Evolutionary conservation across 2,888 invertebrate species (phyloP).

Genomic region (Drosophila austrosaltans): DNA sequence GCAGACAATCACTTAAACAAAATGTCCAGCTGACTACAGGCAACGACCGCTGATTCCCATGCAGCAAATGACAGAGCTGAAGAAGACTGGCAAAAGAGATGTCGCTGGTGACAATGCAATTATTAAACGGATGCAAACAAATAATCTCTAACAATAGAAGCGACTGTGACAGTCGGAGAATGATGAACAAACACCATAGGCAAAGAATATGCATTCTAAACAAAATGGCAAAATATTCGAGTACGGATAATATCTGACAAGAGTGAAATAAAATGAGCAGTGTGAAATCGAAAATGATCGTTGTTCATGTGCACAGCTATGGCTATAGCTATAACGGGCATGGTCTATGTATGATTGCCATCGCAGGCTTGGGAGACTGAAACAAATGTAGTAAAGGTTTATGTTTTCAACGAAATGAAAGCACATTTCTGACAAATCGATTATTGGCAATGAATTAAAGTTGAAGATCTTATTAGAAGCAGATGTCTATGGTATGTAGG

Average conservation of each 20-base stretch:
- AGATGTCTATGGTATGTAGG: no score
- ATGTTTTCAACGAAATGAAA: no score
- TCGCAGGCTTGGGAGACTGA: no score
- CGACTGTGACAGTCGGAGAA: conserved; percentile 51
- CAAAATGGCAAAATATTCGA: conserved; percentile 38
- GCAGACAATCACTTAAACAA: conserved; percentile 48
- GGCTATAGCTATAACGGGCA: no score
- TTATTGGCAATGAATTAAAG: no score
- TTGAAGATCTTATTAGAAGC: no score
- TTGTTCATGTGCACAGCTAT: neutral
- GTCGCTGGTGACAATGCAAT: conserved; percentile 59
- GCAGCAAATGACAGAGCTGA: conserved; percentile 19
- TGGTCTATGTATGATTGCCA: no score
- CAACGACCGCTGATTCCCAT: conserved; percentile 35
- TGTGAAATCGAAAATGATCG: conserved; percentile 42
- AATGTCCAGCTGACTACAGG: conserved; percentile 26
- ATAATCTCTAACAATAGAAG: conserved; percentile 40
- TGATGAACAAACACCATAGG: conserved; percentile 41
- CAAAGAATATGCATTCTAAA: conserved; percentile 36
- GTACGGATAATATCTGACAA: conserved; percentile 54
- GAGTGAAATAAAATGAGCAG: conserved; percentile 76
- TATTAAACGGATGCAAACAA: conserved; percentile 55
- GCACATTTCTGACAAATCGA: no score
- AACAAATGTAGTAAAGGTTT: no score
- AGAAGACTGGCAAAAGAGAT: conserved; percentile 57